Base-by-base conservation (phyloP, 2,888 invertebrate species). In the Agelastica alni region DNA sequence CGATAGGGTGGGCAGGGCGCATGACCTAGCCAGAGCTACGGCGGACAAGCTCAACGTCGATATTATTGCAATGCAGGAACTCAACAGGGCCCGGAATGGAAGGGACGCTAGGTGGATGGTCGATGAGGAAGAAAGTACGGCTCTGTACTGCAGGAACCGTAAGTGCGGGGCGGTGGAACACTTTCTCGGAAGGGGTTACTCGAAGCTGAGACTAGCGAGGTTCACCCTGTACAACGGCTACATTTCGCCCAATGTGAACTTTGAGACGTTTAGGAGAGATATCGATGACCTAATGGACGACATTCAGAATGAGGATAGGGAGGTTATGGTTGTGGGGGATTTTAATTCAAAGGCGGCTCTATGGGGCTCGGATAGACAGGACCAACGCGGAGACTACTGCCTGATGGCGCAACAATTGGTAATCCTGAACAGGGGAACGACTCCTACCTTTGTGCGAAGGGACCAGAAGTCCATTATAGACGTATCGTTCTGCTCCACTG, bases 11-110 rank as follows among this genome's bases (percentile, higher is more conserved):
- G 9, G 13, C 7, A 22, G 12, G n/a, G 46, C 36, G 10, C 17
- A n/a, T 1, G 46, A 46, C 20, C n/a, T 36, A 3, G 46, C 36
- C 0, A 12, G 2, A 17, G 46, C 18, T 1, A 46, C 46, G 4
- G 46, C 36, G 4, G 34, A 12, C 6, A 12, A 10, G 3, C 7
- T 34, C 6, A 16, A 42, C 10, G 36, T 22, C 1, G 46, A 46
- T 14, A 7, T 46, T 1, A 46, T 46, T 5, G 42, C 42, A 3
- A 14, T 51, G n/a, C 48, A 48, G 18, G 48, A 39, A 16, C 28
- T 39, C 1, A 48, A 48, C 18, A 28, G 14, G 3, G 13, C 28
- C 12, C 17, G 10, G 6, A 39, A 28, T n/a, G 10, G 7, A 2
- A 36, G 12, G 2, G 30, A 39, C 16, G 26, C 16, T 4, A 31